Evolutionary conservation across 2,888 invertebrate genomes (phyloP).

Genomic region (Drosophila mimetica): DNA sequence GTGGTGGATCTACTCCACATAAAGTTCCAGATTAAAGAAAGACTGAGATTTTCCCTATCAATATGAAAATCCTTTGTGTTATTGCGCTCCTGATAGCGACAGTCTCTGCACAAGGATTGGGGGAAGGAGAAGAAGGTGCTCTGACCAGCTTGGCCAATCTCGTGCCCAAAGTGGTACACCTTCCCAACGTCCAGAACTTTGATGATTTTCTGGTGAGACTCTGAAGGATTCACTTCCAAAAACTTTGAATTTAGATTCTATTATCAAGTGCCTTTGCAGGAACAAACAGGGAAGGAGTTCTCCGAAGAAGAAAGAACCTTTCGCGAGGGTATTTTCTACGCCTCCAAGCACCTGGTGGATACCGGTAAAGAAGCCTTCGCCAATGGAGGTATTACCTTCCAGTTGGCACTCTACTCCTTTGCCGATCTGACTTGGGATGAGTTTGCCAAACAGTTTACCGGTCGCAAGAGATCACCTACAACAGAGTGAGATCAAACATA

Average conservation of each 20-base stretch:
- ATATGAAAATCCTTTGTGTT: slow-evolving; percentile 69
- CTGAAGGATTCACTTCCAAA: neutral
- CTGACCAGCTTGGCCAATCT: slow-evolving; percentile 42
- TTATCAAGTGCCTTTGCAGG: slow-evolving; percentile 35
- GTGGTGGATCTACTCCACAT: no score
- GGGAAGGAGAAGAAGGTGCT: slow-evolving; percentile 7
- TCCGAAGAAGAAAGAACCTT: slow-evolving; percentile 71
- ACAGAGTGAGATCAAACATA: no score
- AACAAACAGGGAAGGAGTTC: slow-evolving; percentile 78
- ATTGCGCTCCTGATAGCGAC: slow-evolving; percentile 58
- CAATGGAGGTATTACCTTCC: slow-evolving; percentile 62
- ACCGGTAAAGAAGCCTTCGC: slow-evolving; percentile 69
- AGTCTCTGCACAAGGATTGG: neutral
- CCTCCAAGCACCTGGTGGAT: slow-evolving; percentile 67
- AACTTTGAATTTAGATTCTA: neutral
- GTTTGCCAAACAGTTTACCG: slow-evolving; percentile 77
- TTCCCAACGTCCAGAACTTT: slow-evolving; percentile 69
- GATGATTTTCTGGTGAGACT: slow-evolving; percentile 79
- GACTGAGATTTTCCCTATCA: neutral
- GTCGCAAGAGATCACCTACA: slow-evolving; percentile 60
- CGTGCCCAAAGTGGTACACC: slow-evolving; percentile 58
- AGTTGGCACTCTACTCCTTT: slow-evolving; percentile 79
- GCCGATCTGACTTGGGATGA: slow-evolving; percentile 77
- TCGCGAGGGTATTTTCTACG: slow-evolving; percentile 73
- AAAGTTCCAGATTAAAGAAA: no score